These are phyloP conservation scores for Chelon labrosus DNA, from an alignment of 2,797 vertebrate species.

Conservation along the genomic window DNA sequence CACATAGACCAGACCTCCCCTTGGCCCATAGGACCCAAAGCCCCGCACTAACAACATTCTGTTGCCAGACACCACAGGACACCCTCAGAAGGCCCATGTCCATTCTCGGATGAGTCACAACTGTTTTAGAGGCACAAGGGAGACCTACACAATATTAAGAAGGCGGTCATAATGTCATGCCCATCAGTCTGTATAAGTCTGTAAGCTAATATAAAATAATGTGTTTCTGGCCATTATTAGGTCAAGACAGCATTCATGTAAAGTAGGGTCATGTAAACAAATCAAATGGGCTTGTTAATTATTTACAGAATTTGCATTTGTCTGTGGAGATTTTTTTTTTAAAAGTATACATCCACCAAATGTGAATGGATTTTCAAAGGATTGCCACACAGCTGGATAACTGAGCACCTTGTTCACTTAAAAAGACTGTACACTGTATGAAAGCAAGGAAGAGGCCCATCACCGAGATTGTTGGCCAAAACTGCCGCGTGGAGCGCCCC, in stretches of 20 bases:
- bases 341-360: not conserved
- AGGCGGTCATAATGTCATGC: no score
- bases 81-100: no score
- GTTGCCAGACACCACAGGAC: no score
- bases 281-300: not conserved
- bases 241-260: not conserved
- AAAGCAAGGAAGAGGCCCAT: not conserved
- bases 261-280: not conserved
- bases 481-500: constrained; percentile 89
- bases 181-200: not conserved
- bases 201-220: not conserved
- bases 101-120: no score
- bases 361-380: not conserved
- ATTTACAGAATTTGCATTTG: not conserved
- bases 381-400: not conserved
- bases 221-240: not conserved
- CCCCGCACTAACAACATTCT: no score
- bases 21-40: no score
- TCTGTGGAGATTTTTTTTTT: no score
- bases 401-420: not conserved
- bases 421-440: not conserved
- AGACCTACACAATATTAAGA: no score
- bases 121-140: no score
- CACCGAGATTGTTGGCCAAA: constrained; percentile 83
- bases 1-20: no score